phyloP scores from a whole-genome alignment of 2,113 vertebrate genomes.

The Bostrychus sinensis region DNA sequence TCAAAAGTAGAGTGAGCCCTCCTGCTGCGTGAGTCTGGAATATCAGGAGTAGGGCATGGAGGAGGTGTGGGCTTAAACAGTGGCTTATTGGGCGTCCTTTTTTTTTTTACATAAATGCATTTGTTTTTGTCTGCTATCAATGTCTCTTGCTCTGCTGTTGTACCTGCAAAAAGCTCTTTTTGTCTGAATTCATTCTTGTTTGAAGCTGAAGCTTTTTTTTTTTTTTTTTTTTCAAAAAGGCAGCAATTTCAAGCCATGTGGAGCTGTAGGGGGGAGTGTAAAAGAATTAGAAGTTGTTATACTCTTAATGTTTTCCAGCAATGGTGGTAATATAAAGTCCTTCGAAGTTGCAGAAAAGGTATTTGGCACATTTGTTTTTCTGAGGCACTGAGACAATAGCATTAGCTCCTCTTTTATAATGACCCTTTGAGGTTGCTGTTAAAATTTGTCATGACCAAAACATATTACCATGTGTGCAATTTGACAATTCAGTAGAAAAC shows the following conservation, averaged over 20 bases:
- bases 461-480: neutral
- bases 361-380: neutral
- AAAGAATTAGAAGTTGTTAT: neutral
- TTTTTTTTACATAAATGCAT: neutral
- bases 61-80: neutral
- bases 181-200: neutral
- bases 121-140: neutral
- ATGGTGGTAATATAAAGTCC: neutral
- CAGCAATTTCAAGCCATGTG: neutral
- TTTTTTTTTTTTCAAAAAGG: neutral
- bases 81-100: neutral
- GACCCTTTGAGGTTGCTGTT: neutral
- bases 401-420: neutral
- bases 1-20: neutral
- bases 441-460: neutral
- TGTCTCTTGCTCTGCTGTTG: neutral
- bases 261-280: neutral
- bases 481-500: neutral
- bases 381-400: neutral
- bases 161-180: neutral
- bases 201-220: neutral
- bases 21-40: neutral
- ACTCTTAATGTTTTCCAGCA: neutral
- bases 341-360: neutral
- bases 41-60: neutral